Evolutionary conservation across 1,140 invertebrate species (phyloP), one percentile per base, ranked within the genome.

Genomic region (Eupeodes corollae): DNA sequence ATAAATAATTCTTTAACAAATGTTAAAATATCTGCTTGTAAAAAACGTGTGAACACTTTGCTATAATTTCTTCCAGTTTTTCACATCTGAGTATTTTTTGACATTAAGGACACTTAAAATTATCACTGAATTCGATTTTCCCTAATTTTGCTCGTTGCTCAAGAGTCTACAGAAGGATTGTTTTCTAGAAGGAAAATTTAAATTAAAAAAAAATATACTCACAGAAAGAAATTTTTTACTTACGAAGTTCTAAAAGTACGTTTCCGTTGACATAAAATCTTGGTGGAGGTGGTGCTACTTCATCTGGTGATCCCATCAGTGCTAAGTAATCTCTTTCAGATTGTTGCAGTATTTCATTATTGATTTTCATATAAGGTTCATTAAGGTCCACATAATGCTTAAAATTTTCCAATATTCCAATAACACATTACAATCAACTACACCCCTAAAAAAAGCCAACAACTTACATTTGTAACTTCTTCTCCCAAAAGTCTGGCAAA

Each of bases 351-450:
- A 61, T 53, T 26, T 69, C 60, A 10, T 68, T 73, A 59, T 91
- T 91, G 69, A 82, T 79, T 26, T 78, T 73, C 53, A 83, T 68
- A 49, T 89, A 92, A 0, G 80, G 79, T 12, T 82, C 77, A 56
- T 92, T 91, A 13, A 92, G 63, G 49, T 88, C 86, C 10, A 91
- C 75, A 59, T 91, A 92, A 63, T 88, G 82, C 86, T n/a, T 90
- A 67, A 3, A 72, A 75, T 59, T 49, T 54, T 54, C 33, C 3
- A 35, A 35, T n/a, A 5, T 35, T n/a, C n/a, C n/a, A n/a, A n/a
- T n/a, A n/a, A n/a, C n/a, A n/a, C n/a, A n/a, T 5, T 10, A 35
- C 5, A 11, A 35, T 3, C 38, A 18, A 42, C n/a, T n/a, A n/a
- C n/a, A n/a, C n/a, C n/a, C n/a, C n/a, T n/a, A 10, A 35, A 19